phyloP scores from a whole-genome alignment of 2,113 vertebrate genomes.

The Merops nubicus region DNA sequence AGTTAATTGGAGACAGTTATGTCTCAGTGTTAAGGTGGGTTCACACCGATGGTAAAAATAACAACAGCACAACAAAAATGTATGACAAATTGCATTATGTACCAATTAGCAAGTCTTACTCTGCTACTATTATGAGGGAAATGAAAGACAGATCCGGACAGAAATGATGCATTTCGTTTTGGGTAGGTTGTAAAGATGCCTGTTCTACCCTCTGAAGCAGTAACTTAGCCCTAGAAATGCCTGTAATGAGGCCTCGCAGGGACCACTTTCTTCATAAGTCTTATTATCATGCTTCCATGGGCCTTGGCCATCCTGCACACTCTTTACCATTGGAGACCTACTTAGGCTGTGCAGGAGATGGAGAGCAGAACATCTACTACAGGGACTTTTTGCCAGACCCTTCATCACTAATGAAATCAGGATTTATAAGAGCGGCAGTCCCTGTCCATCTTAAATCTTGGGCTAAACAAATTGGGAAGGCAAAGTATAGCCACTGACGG shows the following conservation, averaged over 20 bases:
- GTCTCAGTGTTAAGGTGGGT: background rate
- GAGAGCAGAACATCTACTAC: background rate
- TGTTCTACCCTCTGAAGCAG: background rate
- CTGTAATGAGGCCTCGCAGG: slow-evolving; percentile 51
- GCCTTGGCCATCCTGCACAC: background rate
- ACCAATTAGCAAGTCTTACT: slow-evolving; percentile 30
- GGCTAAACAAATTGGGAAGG: slow-evolving; percentile 5
- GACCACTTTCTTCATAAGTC: background rate
- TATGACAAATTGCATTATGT: slow-evolving; percentile 30
- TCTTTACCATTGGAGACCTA: background rate
- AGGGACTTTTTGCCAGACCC: background rate
- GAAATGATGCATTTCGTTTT: background rate
- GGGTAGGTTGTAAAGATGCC: background rate
- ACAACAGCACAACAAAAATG: background rate
- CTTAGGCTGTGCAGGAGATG: background rate
- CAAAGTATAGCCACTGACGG: background rate
- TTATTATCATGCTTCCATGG: background rate
- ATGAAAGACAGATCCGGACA: background rate
- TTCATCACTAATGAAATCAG: background rate
- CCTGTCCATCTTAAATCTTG: slow-evolving; percentile 5
- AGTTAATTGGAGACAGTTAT: slow-evolving; percentile 56
- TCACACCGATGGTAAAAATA: background rate
- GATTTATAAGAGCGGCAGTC: background rate
- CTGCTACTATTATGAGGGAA: background rate
- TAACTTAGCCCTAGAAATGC: slow-evolving; percentile 3